Percentiles rank a stretch among this genome's conserved stretches.
These are phyloP conservation scores for Copidosoma floridanum DNA, from an alignment of 1,140 invertebrate species.

Conservation along the genomic window DNA sequence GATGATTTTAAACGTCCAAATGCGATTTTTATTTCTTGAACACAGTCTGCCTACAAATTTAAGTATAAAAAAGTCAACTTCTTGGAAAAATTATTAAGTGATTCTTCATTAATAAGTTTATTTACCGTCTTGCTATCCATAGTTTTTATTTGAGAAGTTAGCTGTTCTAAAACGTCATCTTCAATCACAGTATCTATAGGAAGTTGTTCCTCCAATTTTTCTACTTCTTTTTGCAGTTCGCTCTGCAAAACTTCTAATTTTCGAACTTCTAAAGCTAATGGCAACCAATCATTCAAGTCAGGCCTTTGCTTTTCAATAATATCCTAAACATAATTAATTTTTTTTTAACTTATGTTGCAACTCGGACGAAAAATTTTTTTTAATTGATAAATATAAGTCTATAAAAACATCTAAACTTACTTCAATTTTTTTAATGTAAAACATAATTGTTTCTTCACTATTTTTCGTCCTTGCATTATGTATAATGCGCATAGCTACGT, in stretches of 20 bases:
- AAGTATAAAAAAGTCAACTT: neutral
- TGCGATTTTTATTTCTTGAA: conserved; percentile 38
- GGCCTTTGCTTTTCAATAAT: conserved; percentile 21
- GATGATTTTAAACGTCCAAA: conserved; percentile 35
- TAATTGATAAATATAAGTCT: no score
- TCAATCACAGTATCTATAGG: conserved; percentile 7
- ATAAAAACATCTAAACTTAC: conserved; percentile 24
- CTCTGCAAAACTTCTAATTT: conserved; percentile 38
- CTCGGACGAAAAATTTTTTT: neutral
- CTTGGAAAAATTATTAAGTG: neutral
- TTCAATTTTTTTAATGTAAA: conserved; percentile 40
- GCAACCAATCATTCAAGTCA: conserved; percentile 41
- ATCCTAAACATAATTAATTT: conserved; percentile 23
- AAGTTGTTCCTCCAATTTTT: conserved; percentile 31
- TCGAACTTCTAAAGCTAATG: conserved; percentile 38
- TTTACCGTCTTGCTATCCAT: conserved; percentile 35
- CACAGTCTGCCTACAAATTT: conserved; percentile 29
- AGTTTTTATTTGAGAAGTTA: conserved; percentile 34
- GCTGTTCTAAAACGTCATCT: conserved; percentile 23
- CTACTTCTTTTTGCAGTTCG: conserved; percentile 38
- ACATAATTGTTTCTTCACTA: conserved; percentile 30
- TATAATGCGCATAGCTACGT: conserved; percentile 30
- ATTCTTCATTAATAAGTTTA: conserved; percentile 2
- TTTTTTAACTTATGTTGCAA: conserved; percentile 11
- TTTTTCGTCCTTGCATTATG: conserved; percentile 27